Evolutionary conservation across 2,113 vertebrate genomes (phyloP).

Genomic region (Orthonyx spaldingii): DNA sequence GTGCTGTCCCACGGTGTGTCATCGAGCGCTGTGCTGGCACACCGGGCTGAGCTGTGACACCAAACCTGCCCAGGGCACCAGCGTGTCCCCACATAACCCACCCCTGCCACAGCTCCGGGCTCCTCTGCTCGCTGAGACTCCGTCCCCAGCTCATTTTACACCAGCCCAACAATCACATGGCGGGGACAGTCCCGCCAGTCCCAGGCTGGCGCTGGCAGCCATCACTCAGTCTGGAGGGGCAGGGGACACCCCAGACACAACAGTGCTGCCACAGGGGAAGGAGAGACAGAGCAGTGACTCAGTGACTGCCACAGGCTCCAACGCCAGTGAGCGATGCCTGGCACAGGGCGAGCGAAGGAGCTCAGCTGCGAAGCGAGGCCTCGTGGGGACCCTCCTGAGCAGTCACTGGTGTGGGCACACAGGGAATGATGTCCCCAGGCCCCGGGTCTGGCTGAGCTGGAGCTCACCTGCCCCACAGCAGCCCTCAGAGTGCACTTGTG

Average conservation of each 20-base stretch:
- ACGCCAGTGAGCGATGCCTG: not conserved
- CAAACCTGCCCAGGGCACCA: not conserved
- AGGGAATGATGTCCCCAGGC: not conserved
- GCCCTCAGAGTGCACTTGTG: not conserved
- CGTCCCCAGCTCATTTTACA: fast-evolving
- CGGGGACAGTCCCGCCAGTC: not conserved
- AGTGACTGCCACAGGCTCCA: slow-evolving; percentile 28
- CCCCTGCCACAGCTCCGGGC: fast-evolving
- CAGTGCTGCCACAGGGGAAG: not conserved
- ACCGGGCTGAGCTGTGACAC: not conserved
- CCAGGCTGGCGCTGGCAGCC: not conserved
- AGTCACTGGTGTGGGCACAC: fast-evolving
- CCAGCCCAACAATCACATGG: fast-evolving
- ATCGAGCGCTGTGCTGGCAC: fast-evolving
- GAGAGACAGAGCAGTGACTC: slow-evolving; percentile 51
- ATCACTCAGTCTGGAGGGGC: not conserved
- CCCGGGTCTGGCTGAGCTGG: not conserved
- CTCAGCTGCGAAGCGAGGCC: fast-evolving
- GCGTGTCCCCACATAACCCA: fast-evolving
- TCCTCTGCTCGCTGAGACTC: not conserved
- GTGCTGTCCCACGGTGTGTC: fast-evolving
- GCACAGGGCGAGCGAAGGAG: not conserved
- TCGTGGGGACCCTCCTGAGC: fast-evolving
- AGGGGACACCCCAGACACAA: not conserved
- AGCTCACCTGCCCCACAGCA: not conserved